These are phyloP conservation scores for Meta bourneti DNA, from an alignment of 2,888 invertebrate genomes.

Conservation along the genomic window DNA sequence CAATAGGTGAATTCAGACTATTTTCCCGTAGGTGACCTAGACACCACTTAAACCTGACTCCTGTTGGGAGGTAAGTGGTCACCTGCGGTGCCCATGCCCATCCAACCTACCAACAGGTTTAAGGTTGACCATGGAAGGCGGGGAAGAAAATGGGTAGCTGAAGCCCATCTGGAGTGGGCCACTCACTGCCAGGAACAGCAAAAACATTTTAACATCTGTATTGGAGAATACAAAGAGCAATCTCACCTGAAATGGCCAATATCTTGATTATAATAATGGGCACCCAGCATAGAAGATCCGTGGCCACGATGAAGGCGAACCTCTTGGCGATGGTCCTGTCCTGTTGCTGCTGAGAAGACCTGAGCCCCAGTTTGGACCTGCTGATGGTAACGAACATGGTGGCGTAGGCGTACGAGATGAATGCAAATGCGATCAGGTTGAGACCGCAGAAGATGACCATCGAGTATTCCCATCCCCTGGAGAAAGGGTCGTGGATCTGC, in stretches of 20 bases:
- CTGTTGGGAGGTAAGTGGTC: too few species aligned
- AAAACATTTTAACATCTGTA: neutral
- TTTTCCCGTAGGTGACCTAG: too few species aligned
- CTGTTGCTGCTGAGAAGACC: conserved; percentile 83
- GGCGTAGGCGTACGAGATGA: conserved; percentile 84
- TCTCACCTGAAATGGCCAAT: conserved; percentile 83
- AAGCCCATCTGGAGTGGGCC: too few species aligned
- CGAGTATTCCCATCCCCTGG: conserved; percentile 83
- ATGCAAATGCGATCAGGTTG: conserved; percentile 83
- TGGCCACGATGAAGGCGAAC: conserved; percentile 84
- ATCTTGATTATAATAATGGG: conserved; percentile 84
- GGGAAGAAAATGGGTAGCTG: too few species aligned
- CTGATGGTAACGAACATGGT: conserved; percentile 84
- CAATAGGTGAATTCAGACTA: too few species aligned
- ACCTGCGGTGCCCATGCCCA: too few species aligned
- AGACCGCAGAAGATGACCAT: conserved; percentile 84
- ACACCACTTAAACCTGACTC: too few species aligned
- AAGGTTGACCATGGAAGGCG: too few species aligned
- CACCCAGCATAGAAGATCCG: conserved; percentile 85
- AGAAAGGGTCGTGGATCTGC: conserved; percentile 84
- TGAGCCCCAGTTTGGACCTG: conserved; percentile 83
- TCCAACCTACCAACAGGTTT: too few species aligned
- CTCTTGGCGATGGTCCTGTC: conserved; percentile 84
- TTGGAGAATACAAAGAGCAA: neutral
- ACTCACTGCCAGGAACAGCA: neutral